Percentiles rank a stretch among this genome's conserved stretches.
phyloP scores from a whole-genome alignment of 2,113 vertebrate species.

The Phalacrocorax aristotelis region DNA sequence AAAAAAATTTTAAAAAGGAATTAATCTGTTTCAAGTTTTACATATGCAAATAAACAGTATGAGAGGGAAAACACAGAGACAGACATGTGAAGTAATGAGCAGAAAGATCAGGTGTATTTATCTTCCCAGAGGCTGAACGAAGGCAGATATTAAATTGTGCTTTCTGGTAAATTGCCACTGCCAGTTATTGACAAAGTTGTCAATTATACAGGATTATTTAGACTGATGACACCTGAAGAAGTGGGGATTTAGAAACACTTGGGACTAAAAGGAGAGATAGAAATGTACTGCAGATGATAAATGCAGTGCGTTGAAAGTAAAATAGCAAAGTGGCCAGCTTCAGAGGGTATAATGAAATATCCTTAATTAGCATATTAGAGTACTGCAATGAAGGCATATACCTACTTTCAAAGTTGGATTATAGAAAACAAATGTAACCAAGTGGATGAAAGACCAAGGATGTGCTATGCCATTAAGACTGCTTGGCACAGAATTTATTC shows the following conservation, averaged over 20 bases:
- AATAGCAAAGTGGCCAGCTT: slow-evolving; percentile 1
- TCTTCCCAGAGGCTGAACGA: background rate
- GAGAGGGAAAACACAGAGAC: background rate
- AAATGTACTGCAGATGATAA: background rate
- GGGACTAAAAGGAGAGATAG: background rate
- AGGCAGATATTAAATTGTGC: slow-evolving; percentile 38
- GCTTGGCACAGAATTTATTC: background rate
- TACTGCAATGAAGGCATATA: background rate
- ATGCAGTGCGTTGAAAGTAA: background rate
- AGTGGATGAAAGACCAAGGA: background rate
- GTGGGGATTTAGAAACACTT: background rate
- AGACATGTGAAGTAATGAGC: background rate
- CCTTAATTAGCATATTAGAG: slow-evolving; percentile 22
- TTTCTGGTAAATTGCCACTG: slow-evolving; percentile 42
- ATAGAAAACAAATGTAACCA: background rate
- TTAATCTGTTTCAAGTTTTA: background rate
- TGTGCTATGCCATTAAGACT: background rate
- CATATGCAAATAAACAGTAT: background rate
- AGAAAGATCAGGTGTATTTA: slow-evolving; percentile 25
- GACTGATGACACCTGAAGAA: slow-evolving; percentile 33
- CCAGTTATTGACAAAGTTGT: slow-evolving; percentile 55
- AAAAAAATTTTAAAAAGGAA: background rate
- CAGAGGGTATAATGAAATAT: background rate
- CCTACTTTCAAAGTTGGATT: background rate
- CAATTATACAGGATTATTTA: slow-evolving; percentile 43